These are phyloP conservation scores for Metaphire vulgaris DNA, from an alignment of 1,140 invertebrate genomes.

Conservation along the genomic window DNA sequence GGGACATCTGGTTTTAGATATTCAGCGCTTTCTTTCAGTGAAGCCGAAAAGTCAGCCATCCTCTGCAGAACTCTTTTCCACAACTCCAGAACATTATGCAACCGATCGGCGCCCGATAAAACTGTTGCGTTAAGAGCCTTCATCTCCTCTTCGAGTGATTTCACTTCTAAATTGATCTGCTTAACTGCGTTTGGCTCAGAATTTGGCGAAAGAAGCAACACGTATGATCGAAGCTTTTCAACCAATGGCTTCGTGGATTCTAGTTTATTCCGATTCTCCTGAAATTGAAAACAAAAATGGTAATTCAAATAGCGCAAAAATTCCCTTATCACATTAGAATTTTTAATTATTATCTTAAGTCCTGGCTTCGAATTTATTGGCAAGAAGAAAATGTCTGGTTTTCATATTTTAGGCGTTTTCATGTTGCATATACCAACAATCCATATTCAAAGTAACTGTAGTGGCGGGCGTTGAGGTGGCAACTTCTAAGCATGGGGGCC, in stretches of 20 bases:
- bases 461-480: too few species aligned
- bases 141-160: background rate
- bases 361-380: too few species aligned
- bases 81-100: background rate
- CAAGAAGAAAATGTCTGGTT: too few species aligned
- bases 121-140: background rate
- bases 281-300: background rate
- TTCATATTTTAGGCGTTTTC: too few species aligned
- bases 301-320: too few species aligned
- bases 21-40: background rate
- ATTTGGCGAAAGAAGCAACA: background rate
- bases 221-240: background rate
- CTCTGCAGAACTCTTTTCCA: background rate
- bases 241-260: background rate
- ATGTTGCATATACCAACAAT: too few species aligned
- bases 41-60: background rate
- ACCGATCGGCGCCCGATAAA: background rate
- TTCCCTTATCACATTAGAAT: too few species aligned
- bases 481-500: too few species aligned
- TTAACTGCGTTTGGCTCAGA: background rate
- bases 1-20: background rate
- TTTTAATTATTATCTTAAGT: too few species aligned
- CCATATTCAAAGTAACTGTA: too few species aligned
- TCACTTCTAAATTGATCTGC: background rate
- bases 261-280: background rate